These are phyloP conservation scores for Adoxophyes honmai DNA, from an alignment of 1,140 invertebrate genomes.

Conservation along the genomic window DNA sequence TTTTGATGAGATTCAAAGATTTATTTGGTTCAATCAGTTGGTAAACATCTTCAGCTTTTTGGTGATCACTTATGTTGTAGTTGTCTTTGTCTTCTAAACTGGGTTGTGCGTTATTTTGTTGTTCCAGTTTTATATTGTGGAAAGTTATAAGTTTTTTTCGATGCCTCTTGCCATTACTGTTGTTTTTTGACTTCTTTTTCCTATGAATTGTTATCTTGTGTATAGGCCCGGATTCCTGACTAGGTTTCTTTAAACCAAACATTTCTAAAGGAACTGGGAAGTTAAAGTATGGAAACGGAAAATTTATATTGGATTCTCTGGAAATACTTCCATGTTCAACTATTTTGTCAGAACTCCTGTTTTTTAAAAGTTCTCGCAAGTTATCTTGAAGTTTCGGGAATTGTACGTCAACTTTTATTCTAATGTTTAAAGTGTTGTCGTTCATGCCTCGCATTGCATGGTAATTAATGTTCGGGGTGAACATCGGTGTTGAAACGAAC, in stretches of 20 bases:
- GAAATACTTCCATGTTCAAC: slow-evolving; percentile 25
- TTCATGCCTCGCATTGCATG: slow-evolving; percentile 17
- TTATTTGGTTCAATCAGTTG: not conserved
- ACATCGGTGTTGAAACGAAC: too few relatives aligned
- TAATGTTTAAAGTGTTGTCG: slow-evolving; percentile 45
- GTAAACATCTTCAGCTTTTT: not conserved
- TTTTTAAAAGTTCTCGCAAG: slow-evolving; percentile 27
- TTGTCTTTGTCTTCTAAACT: slow-evolving; percentile 9
- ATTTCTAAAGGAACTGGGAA: slow-evolving; percentile 48
- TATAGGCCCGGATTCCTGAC: slow-evolving; percentile 29
- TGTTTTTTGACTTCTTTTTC: slow-evolving; percentile 50
- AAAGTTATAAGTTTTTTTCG: slow-evolving; percentile 46
- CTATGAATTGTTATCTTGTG: slow-evolving; percentile 59
- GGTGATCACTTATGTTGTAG: not conserved
- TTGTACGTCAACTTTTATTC: slow-evolving; percentile 56
- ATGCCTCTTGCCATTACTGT: slow-evolving; percentile 48
- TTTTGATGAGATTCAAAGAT: not conserved
- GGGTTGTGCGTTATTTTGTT: slow-evolving; percentile 16
- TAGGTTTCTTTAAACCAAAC: slow-evolving; percentile 32
- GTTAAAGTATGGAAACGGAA: slow-evolving; percentile 49
- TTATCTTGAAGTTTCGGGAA: slow-evolving; percentile 40
- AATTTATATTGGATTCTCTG: slow-evolving; percentile 37
- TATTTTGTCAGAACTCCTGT: slow-evolving; percentile 24
- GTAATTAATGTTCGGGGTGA: not conserved
- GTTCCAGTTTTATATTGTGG: slow-evolving; percentile 36